These are phyloP conservation scores for Galaxea fascicularis DNA, from an alignment of 92 coral and sea anemone genomes.

Conservation along the genomic window DNA sequence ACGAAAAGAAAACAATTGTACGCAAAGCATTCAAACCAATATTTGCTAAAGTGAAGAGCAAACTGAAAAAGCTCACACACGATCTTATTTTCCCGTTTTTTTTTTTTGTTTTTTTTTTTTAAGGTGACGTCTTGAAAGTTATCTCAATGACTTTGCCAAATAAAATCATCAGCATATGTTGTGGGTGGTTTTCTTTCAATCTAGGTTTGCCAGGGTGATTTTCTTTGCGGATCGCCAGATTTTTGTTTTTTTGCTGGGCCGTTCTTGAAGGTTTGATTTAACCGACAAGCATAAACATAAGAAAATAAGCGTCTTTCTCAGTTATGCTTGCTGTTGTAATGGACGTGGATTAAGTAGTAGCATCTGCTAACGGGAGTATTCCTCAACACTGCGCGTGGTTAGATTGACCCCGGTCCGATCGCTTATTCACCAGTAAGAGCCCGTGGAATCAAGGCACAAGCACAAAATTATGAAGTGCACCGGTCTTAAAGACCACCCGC, in stretches of 20 bases:
- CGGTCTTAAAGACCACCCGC: too few species aligned
- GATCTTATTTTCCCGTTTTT: not conserved
- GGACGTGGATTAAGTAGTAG: too few species aligned
- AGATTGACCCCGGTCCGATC: too few species aligned
- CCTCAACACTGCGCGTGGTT: too few species aligned
- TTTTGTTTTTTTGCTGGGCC: not conserved
- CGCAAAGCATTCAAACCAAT: not conserved
- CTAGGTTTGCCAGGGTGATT: slow-evolving; percentile 19
- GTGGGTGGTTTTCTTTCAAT: slow-evolving; percentile 19
- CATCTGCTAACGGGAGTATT: too few species aligned
- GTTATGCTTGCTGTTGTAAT: too few species aligned
- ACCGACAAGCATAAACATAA: too few species aligned
- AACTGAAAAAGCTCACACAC: not conserved
- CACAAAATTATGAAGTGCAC: too few species aligned
- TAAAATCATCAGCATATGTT: slow-evolving; percentile 12
- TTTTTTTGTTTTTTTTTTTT: not conserved
- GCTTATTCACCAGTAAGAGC: too few species aligned
- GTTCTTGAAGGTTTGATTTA: too few species aligned
- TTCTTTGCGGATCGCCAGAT: not conserved
- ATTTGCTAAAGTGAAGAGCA: not conserved
- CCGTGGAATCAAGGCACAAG: too few species aligned
- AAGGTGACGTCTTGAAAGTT: not conserved
- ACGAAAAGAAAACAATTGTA: not conserved
- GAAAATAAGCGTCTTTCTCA: too few species aligned
- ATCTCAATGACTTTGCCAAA: slow-evolving; percentile 19